phyloP scores from a whole-genome alignment of 2,888 invertebrate genomes.

The Xanthostigma xanthostigma region DNA sequence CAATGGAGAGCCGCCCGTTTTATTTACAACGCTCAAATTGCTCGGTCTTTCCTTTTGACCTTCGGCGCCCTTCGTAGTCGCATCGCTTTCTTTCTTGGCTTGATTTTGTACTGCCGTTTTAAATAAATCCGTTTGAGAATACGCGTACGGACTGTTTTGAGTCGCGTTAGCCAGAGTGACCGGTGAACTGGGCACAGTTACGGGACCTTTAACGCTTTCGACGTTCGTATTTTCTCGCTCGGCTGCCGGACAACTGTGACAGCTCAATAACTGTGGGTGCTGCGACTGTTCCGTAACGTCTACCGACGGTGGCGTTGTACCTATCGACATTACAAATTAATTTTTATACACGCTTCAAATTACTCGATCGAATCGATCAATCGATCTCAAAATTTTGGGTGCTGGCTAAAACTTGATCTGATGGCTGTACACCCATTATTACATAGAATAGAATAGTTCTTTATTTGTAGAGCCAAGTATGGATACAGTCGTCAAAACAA shows the following conservation, averaged over 20 bases:
- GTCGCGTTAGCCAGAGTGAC: constrained; percentile 17
- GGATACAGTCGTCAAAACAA: too few species aligned
- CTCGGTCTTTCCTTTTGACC: constrained; percentile 1
- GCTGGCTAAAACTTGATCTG: too few species aligned
- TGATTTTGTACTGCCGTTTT: not conserved
- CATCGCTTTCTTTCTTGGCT: not conserved
- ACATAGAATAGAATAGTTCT: too few species aligned
- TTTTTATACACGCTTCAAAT: too few species aligned
- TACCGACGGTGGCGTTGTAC: constrained; percentile 50
- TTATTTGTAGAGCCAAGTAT: too few species aligned
- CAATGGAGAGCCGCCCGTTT: constrained; percentile 13
- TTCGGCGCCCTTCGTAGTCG: not conserved
- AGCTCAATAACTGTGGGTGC: constrained; percentile 31
- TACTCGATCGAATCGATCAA: too few species aligned
- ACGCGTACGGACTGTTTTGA: not conserved
- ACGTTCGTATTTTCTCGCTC: constrained; percentile 23
- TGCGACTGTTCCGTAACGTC: constrained; percentile 21
- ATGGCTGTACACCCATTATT: too few species aligned
- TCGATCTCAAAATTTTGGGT: too few species aligned
- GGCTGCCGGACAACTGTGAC: constrained; percentile 34
- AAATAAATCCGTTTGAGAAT: not conserved
- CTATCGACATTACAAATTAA: constrained; percentile 11
- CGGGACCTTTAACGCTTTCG: constrained; percentile 19
- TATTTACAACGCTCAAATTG: constrained; percentile 3
- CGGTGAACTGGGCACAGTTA: constrained; percentile 33